Percentiles rank a stretch among this genome's conserved stretches.
Conservation (phyloP, 2,797 vertebrate species). For the Falco peregrinus region DNA sequence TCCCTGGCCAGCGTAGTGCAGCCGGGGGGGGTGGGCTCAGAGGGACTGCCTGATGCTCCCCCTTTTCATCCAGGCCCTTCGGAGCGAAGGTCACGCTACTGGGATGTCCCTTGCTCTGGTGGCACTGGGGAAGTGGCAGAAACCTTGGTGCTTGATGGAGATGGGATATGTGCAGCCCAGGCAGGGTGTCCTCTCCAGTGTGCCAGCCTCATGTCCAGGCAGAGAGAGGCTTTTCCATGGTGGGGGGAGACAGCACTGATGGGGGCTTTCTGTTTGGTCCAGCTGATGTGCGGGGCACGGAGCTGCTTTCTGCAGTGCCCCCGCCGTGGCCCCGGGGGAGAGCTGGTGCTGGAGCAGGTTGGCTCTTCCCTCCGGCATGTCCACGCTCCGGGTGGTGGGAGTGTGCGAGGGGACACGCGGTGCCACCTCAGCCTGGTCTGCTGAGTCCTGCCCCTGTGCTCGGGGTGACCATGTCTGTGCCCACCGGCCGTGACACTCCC, state of each 20-base stretch:
- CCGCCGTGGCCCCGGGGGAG: rapidly evolving
- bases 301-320: neutral
- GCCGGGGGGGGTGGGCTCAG: neutral
- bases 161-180: rapidly evolving
- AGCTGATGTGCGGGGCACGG: neutral
- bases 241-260: rapidly evolving
- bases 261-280: neutral
- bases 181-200: neutral
- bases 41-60: neutral
- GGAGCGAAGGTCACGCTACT: rapidly evolving
- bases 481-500: rapidly evolving
- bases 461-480: rapidly evolving
- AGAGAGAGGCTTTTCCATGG: neutral
- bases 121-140: neutral
- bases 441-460: rapidly evolving
- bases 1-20: neutral
- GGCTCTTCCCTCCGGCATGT: neutral
- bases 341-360: neutral
- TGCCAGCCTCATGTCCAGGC: neutral
- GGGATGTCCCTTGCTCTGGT: neutral
- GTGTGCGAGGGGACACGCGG: rapidly evolving
- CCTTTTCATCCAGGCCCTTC: neutral
- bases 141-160: neutral
- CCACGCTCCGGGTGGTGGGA: rapidly evolving
- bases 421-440: neutral